Base-by-base conservation (phyloP, 1,140 invertebrate genomes). In the Bradysia coprophila region DNA sequence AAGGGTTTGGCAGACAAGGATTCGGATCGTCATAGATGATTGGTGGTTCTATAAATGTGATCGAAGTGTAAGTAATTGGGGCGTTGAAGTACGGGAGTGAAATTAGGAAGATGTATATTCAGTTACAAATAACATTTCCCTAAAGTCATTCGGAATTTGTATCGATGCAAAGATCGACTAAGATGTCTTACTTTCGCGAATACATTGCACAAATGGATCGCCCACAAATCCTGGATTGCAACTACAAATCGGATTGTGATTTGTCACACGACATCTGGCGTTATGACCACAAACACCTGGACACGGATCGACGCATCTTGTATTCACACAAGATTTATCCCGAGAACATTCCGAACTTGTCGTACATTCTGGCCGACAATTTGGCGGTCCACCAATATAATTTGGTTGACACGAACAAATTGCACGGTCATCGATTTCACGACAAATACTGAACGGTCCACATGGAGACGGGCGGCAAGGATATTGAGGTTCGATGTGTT, bases 391-490 rank as follows among this genome's bases (percentile, higher is more conserved):
- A 33, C 84, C 83, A 43, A 81, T 66, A 57, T 81, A 85, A 46
- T 80, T 73, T 43, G 75, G 68, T 48, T 78, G 69, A 54, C 86
- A 91, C 21, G 81, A 77, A 52, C 85, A 91, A 33, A 84, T 76
- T 9, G 82, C 78, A 50, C 78, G 74, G 43, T 74, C 70, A 39
- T 78, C 76, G 43, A 74, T 67, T 38, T 73, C 68, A 31, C 75
- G 72, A 58, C 84, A 88, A 50, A 75, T 74, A 59, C 81, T 84
- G 56, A 81, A 84, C 9, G 79, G 71, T 41, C 82, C 83, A 61
- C 84, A 88, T 36, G 83, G 82, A 34, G 82, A 82, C 46, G 81
- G 81, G 56, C 72, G 59, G 56, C 83, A 87, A 9, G 81, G 82
- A 59, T 84, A 68, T 48, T 53, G 64, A 34, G 70, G 63, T 48